Percentiles rank a stretch among this genome's conserved stretches.
Conservation (phyloP, 2,797 vertebrate species). For the Balearica regulorum region DNA sequence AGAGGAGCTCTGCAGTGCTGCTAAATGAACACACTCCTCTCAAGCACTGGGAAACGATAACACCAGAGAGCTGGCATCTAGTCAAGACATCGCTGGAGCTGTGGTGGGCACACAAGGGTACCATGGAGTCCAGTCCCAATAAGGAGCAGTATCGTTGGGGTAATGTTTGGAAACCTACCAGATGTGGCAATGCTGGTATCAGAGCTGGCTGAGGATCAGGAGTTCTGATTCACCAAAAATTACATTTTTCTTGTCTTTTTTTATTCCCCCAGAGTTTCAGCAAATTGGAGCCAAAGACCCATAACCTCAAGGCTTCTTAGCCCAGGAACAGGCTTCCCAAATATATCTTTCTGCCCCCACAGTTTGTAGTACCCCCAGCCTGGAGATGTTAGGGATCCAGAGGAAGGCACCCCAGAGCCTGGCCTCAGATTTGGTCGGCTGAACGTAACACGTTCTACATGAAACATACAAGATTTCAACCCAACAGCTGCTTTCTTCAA, state of each 20-base stretch:
- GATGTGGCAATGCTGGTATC: background rate
- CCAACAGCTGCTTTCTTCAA: background rate
- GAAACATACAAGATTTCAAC: background rate
- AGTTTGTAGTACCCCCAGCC: background rate
- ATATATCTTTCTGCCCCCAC: background rate
- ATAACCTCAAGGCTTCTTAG: background rate
- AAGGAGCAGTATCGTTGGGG: background rate
- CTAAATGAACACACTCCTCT: background rate
- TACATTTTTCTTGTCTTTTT: background rate
- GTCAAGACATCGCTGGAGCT: background rate
- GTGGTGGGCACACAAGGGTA: background rate
- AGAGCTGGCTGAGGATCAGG: background rate
- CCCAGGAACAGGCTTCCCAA: background rate
- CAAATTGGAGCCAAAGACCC: background rate
- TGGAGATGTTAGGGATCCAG: background rate
- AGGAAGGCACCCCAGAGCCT: background rate
- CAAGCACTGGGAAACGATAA: background rate
- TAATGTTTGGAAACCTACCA: background rate
- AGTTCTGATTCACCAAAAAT: background rate
- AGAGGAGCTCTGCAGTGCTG: background rate
- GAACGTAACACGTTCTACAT: rapidly evolving
- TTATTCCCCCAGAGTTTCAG: background rate
- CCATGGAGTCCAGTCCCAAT: background rate
- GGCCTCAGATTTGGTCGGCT: background rate
- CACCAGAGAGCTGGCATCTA: background rate